Evolutionary conservation across 2,113 vertebrate species (phyloP), one percentile per base, ranked within the genome.

Genomic region (Oceanodroma tethys): DNA sequence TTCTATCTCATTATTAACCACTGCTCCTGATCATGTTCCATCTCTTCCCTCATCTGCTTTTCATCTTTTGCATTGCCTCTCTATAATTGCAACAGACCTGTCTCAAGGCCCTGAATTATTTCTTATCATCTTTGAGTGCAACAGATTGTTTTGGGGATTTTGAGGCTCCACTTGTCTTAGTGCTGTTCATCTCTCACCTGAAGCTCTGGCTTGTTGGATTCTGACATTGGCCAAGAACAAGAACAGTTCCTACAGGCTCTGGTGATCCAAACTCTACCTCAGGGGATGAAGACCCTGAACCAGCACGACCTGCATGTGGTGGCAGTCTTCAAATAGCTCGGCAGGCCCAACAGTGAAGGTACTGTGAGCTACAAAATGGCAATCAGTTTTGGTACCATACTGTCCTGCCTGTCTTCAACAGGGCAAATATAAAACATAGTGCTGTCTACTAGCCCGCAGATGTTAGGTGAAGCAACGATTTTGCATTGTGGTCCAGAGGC

Each of bases 1-100:
- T 78, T 72, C 71, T 83, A 72, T 82, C 86, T 90, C 53, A 89
- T 95, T 93, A 95, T 82, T 76, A 87, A 59, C 62, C 63, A 23
- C 66, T 88, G 70, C 26, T 36, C 88, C 66, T 82, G 76, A 92
- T 75, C 67, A 62, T 56, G 23, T 2, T 90, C 78, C 78, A 73
- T 81, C 62, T 86, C 55, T 75, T 93, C 45, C 66, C 66, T 95
- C 53, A 71, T 67, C 71, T 95, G 89, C 68, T 95, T 94, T 92
- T 90, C 80, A 62, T 82, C 85, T 45, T 73, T 47, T 68, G 45
- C 30, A 22, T 48, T 75, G 48, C 32, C 58, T 84, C 42, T 88
- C 47, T 88, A 1, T 81, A 87, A 91, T 80, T 94, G 86, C 48
- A 73, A 75, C 87, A 88, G 88, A 90, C 52, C 47, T 90, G 36